phyloP scores from a whole-genome alignment of 2,113 vertebrate genomes.

The Macquaria australasica region DNA sequence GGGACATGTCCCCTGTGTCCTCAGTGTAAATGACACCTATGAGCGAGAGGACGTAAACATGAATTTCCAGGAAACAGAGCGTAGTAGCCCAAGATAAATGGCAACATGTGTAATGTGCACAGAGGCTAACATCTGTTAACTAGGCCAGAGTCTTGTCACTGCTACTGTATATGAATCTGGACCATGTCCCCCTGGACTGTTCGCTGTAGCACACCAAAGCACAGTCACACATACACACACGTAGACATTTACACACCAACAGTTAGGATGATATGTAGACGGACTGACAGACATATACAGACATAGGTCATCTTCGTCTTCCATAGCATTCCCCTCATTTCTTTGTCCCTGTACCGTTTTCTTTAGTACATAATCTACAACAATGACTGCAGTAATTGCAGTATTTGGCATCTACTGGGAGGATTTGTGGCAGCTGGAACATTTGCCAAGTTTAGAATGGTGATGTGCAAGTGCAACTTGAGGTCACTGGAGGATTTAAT shows the following conservation, averaged over 20 bases:
- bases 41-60: not conserved
- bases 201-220: slow-evolving; percentile 2
- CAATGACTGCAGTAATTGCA: not conserved
- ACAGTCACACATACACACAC: slow-evolving; percentile 16
- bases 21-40: too few relatives aligned
- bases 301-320: not conserved
- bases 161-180: slow-evolving; percentile 71
- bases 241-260: slow-evolving; percentile 26
- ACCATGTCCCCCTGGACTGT: slow-evolving; percentile 70
- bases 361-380: not conserved
- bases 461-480: slow-evolving; percentile 24
- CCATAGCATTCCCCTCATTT: not conserved
- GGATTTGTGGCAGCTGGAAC: slow-evolving; percentile 39
- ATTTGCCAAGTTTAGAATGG: slow-evolving; percentile 13
- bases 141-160: slow-evolving; percentile 64
- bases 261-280: slow-evolving; percentile 6
- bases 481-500: slow-evolving; percentile 52
- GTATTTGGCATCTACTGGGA: slow-evolving; percentile 5
- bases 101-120: slow-evolving; percentile 46
- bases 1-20: too few relatives aligned
- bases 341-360: not conserved
- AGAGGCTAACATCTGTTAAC: slow-evolving; percentile 67
- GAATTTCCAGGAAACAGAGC: slow-evolving; percentile 6
- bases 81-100: slow-evolving; percentile 27
- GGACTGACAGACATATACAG: not conserved